These are phyloP conservation scores for Heterocephalus glaber DNA, from an alignment of 2,113 vertebrate species.

Conservation along the genomic window DNA sequence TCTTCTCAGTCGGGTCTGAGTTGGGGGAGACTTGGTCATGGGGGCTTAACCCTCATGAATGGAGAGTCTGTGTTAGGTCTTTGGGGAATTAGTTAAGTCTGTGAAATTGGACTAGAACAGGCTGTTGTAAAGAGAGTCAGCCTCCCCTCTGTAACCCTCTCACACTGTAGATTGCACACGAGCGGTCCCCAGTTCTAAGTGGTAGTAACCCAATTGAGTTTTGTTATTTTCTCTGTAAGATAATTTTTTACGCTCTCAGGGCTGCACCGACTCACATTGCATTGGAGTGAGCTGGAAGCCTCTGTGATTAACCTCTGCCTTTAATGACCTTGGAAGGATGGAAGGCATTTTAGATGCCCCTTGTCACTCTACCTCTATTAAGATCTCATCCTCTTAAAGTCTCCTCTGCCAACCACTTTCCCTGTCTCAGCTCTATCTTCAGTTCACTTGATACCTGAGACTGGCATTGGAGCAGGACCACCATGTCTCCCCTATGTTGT, in stretches of 20 bases:
- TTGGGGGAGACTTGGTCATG: not conserved
- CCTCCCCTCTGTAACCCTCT: not conserved
- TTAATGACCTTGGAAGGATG: rapidly evolving
- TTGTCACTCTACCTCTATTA: not conserved
- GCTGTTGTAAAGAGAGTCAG: not conserved
- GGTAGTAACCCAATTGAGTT: not conserved
- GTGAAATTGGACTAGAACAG: not conserved
- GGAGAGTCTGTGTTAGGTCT: not conserved
- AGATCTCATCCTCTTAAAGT: not conserved
- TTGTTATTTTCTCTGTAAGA: not conserved
- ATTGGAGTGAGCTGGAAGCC: not conserved
- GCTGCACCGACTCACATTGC: not conserved
- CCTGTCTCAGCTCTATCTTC: not conserved
- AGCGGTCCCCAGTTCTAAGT: too few relatives aligned
- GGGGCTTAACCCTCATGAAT: not conserved
- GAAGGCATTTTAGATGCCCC: not conserved
- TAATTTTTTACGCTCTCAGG: not conserved
- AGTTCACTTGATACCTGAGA: not conserved
- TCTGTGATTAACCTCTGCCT: not conserved
- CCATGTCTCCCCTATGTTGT: not conserved
- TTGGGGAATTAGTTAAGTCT: not conserved
- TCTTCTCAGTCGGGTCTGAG: not conserved
- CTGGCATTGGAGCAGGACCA: not conserved
- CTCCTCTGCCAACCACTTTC: not conserved
- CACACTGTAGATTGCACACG: not conserved